Evolutionary conservation across 1,140 invertebrate species (phyloP), one percentile per base, ranked within the genome.

Genomic region (Drosophila malerkotliana): DNA sequence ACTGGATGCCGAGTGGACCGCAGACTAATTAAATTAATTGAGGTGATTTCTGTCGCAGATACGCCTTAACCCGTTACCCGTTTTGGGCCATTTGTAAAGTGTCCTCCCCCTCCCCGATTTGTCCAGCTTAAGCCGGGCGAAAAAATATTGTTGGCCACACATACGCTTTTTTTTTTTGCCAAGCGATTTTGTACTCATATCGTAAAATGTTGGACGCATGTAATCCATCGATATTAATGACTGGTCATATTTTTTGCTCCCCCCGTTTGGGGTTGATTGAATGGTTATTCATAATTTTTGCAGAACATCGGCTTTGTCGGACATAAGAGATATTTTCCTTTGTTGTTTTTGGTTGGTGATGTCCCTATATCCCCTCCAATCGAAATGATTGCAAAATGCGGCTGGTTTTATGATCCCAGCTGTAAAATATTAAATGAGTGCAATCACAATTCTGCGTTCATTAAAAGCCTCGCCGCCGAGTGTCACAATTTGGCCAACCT

Each of bases 11-110:
- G 57, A 54, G 61, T 60, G 78, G 82, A 82, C 83, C 83, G 83
- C 83, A 87, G 83, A 88, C 83, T 88, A 87, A 87, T 87, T 88
- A 87, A 87, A 87, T 87, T 88, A 88, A 87, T 87, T 87, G 79
- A 87, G 83, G 78, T 88, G 83, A 87, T 87, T 88, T 85, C 79
- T 87, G 83, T 88, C 83, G 61, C 80, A 74, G 72, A 79, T 60
- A 73, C 45, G 30, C 49, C 32, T 14, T 44, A 44, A 44, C 68
- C 77, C 74, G 68, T 81, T 58, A 60, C 73, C 39, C 66, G 44
- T 21, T 21, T 32, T 47, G 12, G 28, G 24, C 75, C 80, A 84
- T 84, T 84, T 84, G 81, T 84, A 77, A 84, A 84, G 49, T 73
- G 78, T 75, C 21, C 21, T 64, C 28, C 24, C 47, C 28, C 48